Evolutionary conservation across 2,888 invertebrate species (phyloP), one percentile per base, ranked within the genome.

Genomic region (Andrena praecox): DNA sequence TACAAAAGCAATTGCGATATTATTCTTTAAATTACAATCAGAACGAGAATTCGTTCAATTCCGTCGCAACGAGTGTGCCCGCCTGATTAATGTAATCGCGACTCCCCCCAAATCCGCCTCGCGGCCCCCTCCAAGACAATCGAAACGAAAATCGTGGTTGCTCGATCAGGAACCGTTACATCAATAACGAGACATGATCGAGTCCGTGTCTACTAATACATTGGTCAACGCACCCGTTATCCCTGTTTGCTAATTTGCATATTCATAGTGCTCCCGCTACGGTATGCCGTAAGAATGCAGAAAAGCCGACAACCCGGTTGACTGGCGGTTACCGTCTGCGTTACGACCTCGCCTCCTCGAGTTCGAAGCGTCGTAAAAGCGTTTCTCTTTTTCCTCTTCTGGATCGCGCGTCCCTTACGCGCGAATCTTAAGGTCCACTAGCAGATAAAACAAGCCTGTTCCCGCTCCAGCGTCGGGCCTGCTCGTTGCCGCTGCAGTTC

Each of bases 151-250:
- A 87, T 85, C 76, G 69, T 83, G 79, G 29, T 60, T 52, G 72
- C n/a, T 2, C 48, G 54, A 59, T 66, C 76, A 50, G 52, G 69
- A 66, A 83, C 82, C 84, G 84, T 86, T 82, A 77, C 70, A 29
- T 81, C 72, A 59, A 52, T 72, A 72, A 75, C 59, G 62, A 77
- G 69, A 60, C 29, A 63, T 56, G 63, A 79, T 80, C 66, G 67
- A 60, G 66, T 20, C 35, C 42, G 29, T 56, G 74, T 78, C 80
- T 70, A 59, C 72, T 82, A 85, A 80, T 77, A 59, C 80, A 83
- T 81, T 88, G 89, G 90, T 90, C 90, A 89, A 89, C 86, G 87
- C 87, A 87, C 85, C 80, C 90, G 87, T 89, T 89, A 88, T 87
- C 84, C 88, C 84, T 79, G 85, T 86, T 85, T 56, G 83, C 85